These are phyloP conservation scores for Hermaeophaga mercurialis DNA, from an alignment of 2,888 invertebrate species.

Conservation along the genomic window DNA sequence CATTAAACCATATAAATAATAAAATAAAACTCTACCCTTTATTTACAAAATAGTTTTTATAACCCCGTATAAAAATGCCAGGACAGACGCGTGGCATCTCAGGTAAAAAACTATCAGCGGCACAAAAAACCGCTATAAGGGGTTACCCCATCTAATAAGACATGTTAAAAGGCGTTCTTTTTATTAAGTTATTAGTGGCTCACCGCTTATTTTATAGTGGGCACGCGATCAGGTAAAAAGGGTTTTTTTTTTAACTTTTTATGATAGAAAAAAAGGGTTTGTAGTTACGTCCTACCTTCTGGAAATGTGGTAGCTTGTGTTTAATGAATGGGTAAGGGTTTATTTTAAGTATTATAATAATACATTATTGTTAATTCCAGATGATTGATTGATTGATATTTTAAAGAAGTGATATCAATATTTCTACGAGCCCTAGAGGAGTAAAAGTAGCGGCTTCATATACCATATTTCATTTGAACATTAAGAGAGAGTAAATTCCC, in stretches of 20 bases:
- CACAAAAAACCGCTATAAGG: conserved; percentile 46
- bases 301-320: background rate
- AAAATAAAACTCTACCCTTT: conserved; percentile 45
- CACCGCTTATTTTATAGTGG: conserved; percentile 56
- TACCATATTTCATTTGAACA: too few species aligned
- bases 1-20: conserved; percentile 32
- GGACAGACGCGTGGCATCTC: conserved; percentile 47
- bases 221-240: conserved; percentile 56
- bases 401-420: too few species aligned
- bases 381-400: too few species aligned
- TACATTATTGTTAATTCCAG: too few species aligned
- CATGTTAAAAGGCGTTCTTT: conserved; percentile 42
- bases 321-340: background rate
- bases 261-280: conserved; percentile 7
- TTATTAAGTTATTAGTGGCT: conserved; percentile 58
- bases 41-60: conserved; percentile 49
- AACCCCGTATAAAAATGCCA: conserved; percentile 43
- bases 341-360: too few species aligned
- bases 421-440: too few species aligned
- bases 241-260: conserved; percentile 25
- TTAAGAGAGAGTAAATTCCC: too few species aligned
- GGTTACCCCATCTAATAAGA: conserved; percentile 44
- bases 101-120: conserved; percentile 46
- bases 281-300: background rate
- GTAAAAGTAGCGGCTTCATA: too few species aligned